A percentile compares a stretch with the other conserved stretches of the same genome.
Conservation (phyloP, 1,140 invertebrate genomes). For the Pristionchus pacificus region DNA sequence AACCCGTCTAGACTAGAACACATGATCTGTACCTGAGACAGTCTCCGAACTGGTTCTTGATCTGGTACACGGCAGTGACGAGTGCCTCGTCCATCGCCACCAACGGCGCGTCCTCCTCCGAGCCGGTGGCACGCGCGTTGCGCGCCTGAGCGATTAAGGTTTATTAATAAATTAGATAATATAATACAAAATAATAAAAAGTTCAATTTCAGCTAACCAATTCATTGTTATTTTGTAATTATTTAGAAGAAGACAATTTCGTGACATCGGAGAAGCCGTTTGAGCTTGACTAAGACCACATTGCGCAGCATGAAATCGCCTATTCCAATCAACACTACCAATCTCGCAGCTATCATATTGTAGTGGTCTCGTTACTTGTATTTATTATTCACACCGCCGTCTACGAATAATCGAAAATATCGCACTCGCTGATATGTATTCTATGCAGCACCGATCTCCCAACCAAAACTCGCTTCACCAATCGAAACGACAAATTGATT, state of each 20-base stretch:
- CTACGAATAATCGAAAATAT: no score
- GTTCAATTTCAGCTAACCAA: neutral
- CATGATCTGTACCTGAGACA: neutral
- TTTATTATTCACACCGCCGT: no score
- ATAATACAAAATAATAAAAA: neutral
- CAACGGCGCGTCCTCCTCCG: neutral
- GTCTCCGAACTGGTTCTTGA: neutral
- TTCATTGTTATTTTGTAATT: neutral
- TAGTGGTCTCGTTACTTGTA: no score
- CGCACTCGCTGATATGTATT: no score
- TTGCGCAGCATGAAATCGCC: no score
- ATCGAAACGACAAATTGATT: no score
- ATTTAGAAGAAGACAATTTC: neutral
- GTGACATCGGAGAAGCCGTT: neutral
- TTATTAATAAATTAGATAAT: neutral
- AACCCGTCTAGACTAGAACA: neutral
- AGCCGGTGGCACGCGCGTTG: neutral
- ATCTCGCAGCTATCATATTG: no score
- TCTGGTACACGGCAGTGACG: neutral
- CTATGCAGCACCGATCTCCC: no score
- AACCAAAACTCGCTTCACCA: no score
- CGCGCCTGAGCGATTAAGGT: neutral
- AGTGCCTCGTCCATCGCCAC: neutral
- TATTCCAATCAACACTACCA: no score
- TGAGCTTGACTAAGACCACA: no score